phyloP scores from a whole-genome alignment of 2,113 vertebrate genomes.

The Ochotona curzoniae region DNA sequence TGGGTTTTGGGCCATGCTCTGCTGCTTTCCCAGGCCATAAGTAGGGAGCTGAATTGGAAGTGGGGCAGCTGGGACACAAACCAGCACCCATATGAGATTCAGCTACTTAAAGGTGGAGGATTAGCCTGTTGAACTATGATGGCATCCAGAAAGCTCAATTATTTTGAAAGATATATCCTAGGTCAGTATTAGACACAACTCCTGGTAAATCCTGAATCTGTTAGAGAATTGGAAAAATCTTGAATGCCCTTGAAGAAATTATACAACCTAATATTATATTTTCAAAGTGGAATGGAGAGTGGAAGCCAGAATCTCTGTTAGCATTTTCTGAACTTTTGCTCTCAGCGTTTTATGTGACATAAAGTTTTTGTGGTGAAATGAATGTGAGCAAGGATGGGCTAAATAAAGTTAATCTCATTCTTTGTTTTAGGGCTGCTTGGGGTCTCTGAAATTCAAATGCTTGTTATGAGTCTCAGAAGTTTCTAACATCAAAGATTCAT shows the following conservation, averaged over 20 bases:
- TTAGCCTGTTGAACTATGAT: no score
- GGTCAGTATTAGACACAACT: neutral
- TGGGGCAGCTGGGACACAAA: no score
- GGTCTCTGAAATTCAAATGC: neutral
- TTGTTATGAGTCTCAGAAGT: neutral
- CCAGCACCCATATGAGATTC: no score
- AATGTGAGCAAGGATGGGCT: neutral
- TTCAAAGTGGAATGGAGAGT: neutral
- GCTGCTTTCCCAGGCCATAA: no score
- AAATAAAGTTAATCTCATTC: neutral
- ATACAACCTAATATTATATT: neutral
- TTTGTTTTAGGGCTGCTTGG: neutral
- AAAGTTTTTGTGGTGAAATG: neutral
- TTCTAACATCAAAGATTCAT: neutral
- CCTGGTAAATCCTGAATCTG: neutral
- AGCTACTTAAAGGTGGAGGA: no score
- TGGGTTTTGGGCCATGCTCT: no score
- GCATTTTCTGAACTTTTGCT: neutral
- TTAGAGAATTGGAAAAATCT: conserved; percentile 41
- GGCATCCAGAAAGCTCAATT: neutral
- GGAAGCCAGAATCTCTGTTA: neutral
- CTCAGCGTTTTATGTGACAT: neutral
- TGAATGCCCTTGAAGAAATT: conserved; percentile 4
- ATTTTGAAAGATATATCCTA: neutral
- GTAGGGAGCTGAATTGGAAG: no score